Evolutionary conservation across 1,140 invertebrate species (phyloP).

Genomic region (Brachionus rubens): DNA sequence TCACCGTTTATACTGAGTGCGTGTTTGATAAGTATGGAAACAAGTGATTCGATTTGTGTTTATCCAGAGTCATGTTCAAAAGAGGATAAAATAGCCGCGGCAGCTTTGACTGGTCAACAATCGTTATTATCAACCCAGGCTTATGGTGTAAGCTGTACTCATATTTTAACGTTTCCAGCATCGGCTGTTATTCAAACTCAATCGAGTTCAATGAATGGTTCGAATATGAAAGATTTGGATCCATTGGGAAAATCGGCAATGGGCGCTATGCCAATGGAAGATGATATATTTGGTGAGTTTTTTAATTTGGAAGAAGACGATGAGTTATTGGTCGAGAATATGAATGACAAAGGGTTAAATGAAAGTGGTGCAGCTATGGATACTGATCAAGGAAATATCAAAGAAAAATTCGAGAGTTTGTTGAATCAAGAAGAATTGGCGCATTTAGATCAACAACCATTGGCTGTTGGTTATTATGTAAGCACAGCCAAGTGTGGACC

Average conservation of each 20-base stretch:
- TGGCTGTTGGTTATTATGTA: slow-evolving; percentile 93
- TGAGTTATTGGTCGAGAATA: slow-evolving; percentile 15
- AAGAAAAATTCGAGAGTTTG: slow-evolving; percentile 29
- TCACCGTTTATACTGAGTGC: slow-evolving; percentile 88
- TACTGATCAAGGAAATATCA: neutral
- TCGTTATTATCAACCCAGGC: slow-evolving; percentile 66
- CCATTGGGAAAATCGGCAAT: neutral
- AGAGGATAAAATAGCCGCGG: slow-evolving; percentile 57
- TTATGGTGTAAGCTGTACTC: slow-evolving; percentile 84
- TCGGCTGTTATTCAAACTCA: slow-evolving; percentile 82
- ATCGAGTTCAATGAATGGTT: neutral
- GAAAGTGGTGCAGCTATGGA: neutral
- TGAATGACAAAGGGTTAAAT: slow-evolving; percentile 41
- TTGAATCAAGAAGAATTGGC: slow-evolving; percentile 54
- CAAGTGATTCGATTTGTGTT: slow-evolving; percentile 83
- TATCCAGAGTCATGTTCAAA: slow-evolving; percentile 74
- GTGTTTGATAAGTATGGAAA: slow-evolving; percentile 91
- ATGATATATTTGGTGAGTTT: slow-evolving; percentile 30
- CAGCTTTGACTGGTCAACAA: slow-evolving; percentile 65
- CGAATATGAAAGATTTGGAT: slow-evolving; percentile 15
- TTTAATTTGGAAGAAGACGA: slow-evolving; percentile 33
- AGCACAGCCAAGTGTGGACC: slow-evolving; percentile 89
- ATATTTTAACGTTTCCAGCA: slow-evolving; percentile 97
- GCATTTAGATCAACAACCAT: slow-evolving; percentile 85
- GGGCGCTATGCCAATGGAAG: slow-evolving; percentile 32